phyloP scores from a whole-genome alignment of 2,888 invertebrate genomes.

The Bibio marci region DNA sequence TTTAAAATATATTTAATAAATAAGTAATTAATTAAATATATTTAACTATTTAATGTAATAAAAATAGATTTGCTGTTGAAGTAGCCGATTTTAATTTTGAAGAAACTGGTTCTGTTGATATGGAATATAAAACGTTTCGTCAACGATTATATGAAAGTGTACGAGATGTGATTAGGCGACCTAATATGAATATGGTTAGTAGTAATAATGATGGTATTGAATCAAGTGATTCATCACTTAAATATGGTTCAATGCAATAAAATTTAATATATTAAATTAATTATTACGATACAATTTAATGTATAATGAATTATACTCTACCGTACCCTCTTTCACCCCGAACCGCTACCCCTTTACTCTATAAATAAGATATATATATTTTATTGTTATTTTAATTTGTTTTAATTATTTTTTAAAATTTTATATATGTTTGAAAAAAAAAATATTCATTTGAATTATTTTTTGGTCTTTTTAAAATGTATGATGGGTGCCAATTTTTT shows the following conservation, averaged over 20 bases:
- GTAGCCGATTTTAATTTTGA: conserved; percentile 87
- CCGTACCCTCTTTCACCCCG: too few relatives aligned
- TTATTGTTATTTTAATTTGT: too few relatives aligned
- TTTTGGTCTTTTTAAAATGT: too few relatives aligned
- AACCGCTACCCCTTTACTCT: too few relatives aligned
- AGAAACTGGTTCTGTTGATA: conserved; percentile 49
- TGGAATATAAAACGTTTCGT: conserved; percentile 75
- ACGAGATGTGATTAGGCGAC: conserved; percentile 35
- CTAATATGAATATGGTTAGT: not conserved
- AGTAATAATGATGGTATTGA: not conserved
- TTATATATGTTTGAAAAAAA: too few relatives aligned
- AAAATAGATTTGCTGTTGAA: conserved; percentile 68
- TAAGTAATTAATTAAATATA: not conserved
- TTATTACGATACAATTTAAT: too few relatives aligned
- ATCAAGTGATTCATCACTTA: conserved; percentile 12
- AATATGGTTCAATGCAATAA: conserved; percentile 14
- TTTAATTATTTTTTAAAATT: too few relatives aligned
- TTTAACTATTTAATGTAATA: conserved; percentile 1
- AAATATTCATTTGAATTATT: too few relatives aligned
- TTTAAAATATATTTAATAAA: not conserved
- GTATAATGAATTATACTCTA: too few relatives aligned
- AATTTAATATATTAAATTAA: too few relatives aligned
- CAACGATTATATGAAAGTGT: conserved; percentile 69
- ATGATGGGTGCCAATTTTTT: too few relatives aligned
- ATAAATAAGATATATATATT: too few relatives aligned